phyloP scores from a whole-genome alignment of 2,113 vertebrate genomes.

The Saccopteryx leptura region DNA sequence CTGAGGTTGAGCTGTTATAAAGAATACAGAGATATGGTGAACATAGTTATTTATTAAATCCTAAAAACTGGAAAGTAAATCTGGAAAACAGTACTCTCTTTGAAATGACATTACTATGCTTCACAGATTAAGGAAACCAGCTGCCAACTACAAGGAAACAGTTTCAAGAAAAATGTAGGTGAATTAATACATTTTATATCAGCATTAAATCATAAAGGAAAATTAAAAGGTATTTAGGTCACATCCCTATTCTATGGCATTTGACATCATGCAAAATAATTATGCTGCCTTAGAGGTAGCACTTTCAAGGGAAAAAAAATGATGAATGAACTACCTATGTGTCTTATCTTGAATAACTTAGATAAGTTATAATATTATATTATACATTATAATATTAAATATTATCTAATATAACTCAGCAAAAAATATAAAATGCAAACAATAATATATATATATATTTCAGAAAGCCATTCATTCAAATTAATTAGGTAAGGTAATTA shows the following conservation, averaged over 20 bases:
- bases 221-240: background rate
- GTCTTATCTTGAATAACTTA: slow-evolving; percentile 15
- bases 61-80: background rate
- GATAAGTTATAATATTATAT: background rate
- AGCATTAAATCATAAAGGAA: slow-evolving; percentile 28
- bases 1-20: background rate
- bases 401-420: background rate
- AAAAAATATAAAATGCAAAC: slow-evolving; percentile 16
- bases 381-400: background rate
- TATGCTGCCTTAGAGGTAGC: background rate
- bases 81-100: background rate
- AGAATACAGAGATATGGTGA: background rate
- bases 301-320: background rate
- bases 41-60: background rate
- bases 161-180: slow-evolving; percentile 30
- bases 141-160: background rate
- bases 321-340: background rate
- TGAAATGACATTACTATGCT: background rate
- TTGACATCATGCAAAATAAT: slow-evolving; percentile 10
- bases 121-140: slow-evolving; percentile 11
- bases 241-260: background rate
- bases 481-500: background rate
- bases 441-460: background rate
- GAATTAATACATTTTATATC: background rate
- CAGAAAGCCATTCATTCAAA: background rate